Conservation (phyloP, 2,888 invertebrate species). For the Adelognathus sp. region DNA sequence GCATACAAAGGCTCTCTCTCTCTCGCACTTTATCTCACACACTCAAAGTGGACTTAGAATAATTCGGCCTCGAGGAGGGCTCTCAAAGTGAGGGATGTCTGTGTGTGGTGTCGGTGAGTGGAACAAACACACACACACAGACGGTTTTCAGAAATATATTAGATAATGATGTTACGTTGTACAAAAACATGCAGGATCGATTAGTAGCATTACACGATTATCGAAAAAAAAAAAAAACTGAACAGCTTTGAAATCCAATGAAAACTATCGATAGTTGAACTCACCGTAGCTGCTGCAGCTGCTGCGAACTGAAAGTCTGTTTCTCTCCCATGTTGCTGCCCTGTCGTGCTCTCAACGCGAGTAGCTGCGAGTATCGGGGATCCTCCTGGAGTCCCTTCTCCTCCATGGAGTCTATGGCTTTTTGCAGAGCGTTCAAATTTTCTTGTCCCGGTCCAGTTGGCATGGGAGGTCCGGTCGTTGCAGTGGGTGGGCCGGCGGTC, state of each 20-base stretch:
- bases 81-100: too few species aligned
- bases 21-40: too few species aligned
- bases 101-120: too few species aligned
- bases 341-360: constrained; percentile 91
- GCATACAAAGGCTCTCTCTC: too few species aligned
- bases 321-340: constrained; percentile 84
- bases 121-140: too few species aligned
- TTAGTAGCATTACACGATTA: too few species aligned
- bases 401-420: constrained; percentile 97
- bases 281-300: constrained; percentile 92
- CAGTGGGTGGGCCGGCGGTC: constrained; percentile 71
- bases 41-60: too few species aligned
- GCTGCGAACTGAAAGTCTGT: constrained; percentile 88
- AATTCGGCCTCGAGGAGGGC: too few species aligned
- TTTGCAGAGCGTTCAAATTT: constrained; percentile 94
- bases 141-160: too few species aligned
- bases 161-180: too few species aligned
- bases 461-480: constrained; percentile 54
- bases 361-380: constrained; percentile 93
- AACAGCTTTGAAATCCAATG: neutral
- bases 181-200: too few species aligned
- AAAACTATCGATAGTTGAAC: neutral
- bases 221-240: too few species aligned
- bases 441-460: constrained; percentile 84
- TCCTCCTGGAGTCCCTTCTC: constrained; percentile 97